A percentile compares a stretch with the other conserved stretches of the same genome.
phyloP scores from a whole-genome alignment of 92 coral and sea anemone genomes.

The Zoanthus solanderi region DNA sequence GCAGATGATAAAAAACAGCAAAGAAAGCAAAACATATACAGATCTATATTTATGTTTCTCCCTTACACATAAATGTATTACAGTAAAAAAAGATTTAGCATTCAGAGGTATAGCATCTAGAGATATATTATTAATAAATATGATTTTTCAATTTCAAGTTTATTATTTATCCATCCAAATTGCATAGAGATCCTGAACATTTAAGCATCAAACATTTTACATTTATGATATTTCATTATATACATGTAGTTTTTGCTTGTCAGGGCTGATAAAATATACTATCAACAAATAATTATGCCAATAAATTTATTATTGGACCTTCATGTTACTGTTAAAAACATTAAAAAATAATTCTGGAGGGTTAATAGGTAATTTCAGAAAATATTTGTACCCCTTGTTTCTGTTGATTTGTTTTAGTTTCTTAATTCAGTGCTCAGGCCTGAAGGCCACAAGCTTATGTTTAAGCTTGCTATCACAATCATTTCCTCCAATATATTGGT shows the following conservation, averaged over 20 bases:
- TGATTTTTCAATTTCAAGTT: constrained; percentile 11
- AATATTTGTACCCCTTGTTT: constrained; percentile 15
- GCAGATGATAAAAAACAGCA: constrained; percentile 13
- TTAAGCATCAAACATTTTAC: constrained; percentile 8
- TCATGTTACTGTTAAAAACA: constrained; percentile 15
- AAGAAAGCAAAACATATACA: constrained; percentile 7
- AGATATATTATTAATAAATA: constrained; percentile 9
- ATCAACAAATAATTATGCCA: constrained; percentile 15
- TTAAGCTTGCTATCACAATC: constrained; percentile 7
- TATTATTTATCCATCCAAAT: constrained; percentile 11
- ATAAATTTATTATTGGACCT: constrained; percentile 14
- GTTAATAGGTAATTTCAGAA: constrained; percentile 15
- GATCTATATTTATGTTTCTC: constrained; percentile 15
- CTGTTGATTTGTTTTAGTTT: constrained; percentile 7
- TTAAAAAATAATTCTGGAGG: constrained; percentile 15
- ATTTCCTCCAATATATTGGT: constrained; percentile 5
- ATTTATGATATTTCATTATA: constrained; percentile 5
- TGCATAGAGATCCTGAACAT: constrained; percentile 11
- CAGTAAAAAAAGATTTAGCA: constrained; percentile 12
- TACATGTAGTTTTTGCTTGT: constrained; percentile 8
- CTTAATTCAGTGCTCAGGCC: constrained; percentile 15
- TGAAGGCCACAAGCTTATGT: constrained; percentile 15
- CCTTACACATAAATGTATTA: constrained; percentile 9
- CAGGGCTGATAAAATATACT: constrained; percentile 12
- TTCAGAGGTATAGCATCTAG: constrained; percentile 14